Percentiles rank a stretch among this genome's conserved stretches.
These are phyloP conservation scores for Cichladusa arquata DNA, from an alignment of 2,113 vertebrate species.

Conservation along the genomic window DNA sequence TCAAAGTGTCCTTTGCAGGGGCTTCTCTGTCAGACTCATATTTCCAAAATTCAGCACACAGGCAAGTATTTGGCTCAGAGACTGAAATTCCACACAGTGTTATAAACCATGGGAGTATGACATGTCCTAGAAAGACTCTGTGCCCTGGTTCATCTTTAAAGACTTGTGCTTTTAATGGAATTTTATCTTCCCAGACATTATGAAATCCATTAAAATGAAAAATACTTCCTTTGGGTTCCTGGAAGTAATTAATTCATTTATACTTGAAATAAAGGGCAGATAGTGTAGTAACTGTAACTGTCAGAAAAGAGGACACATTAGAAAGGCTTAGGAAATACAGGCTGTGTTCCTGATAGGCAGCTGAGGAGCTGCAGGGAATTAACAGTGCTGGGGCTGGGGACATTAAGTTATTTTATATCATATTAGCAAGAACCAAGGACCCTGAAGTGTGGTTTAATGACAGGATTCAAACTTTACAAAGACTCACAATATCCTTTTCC, in stretches of 20 bases:
- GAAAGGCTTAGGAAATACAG: neutral
- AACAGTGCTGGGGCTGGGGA: neutral
- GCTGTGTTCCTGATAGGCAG: neutral
- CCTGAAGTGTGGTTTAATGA: neutral
- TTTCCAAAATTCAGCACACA: neutral
- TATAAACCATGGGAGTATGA: neutral
- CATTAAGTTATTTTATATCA: neutral
- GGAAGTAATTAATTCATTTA: neutral
- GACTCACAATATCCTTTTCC: neutral
- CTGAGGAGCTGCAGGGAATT: neutral
- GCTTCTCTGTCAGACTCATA: neutral
- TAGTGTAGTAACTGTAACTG: neutral
- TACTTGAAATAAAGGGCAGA: neutral
- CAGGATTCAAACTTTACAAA: neutral
- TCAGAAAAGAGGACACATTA: neutral
- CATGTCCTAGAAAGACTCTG: neutral
- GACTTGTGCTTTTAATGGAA: neutral
- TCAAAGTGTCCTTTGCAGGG: neutral
- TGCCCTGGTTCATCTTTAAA: neutral
- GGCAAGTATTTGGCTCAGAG: neutral
- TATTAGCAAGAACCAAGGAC: neutral
- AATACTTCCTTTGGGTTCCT: neutral
- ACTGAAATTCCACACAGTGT: neutral
- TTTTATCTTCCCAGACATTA: neutral
- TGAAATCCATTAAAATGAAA: neutral